Evolutionary conservation across 2,113 vertebrate genomes (phyloP).

Genomic region (Ovibos moschatus): DNA sequence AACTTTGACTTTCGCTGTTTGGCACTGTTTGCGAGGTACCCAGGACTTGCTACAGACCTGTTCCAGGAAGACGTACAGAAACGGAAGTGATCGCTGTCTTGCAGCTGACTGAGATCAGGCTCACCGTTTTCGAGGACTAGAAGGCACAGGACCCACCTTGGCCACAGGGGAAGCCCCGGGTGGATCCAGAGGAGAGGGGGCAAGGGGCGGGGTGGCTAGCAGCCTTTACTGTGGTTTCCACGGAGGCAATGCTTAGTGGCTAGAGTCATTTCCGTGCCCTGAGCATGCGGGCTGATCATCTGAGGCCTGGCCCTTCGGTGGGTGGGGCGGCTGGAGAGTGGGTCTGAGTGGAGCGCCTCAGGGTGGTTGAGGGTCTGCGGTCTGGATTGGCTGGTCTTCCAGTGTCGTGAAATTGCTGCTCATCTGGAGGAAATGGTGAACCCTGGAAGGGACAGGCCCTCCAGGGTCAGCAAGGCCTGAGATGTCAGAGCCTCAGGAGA

Average conservation of each 20-base stretch:
- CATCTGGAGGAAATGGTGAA: not conserved
- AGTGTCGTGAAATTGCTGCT: not conserved
- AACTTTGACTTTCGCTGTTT: not conserved
- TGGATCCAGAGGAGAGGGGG: not conserved
- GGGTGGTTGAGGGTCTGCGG: not conserved
- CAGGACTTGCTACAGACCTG: not conserved
- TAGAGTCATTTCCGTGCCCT: not conserved
- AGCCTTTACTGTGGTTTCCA: not conserved
- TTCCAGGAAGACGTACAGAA: rapidly evolving
- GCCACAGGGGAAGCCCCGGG: rapidly evolving
- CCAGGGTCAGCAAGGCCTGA: not conserved
- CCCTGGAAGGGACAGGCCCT: not conserved
- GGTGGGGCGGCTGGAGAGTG: not conserved
- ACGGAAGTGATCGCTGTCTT: not conserved
- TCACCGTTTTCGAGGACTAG: not conserved
- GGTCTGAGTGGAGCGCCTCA: not conserved
- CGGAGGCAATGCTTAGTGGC: not conserved
- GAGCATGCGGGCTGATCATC: not conserved
- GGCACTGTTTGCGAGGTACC: not conserved
- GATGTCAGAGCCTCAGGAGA: not conserved
- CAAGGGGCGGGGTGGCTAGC: rapidly evolving
- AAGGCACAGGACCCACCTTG: not conserved
- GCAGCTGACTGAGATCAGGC: not conserved
- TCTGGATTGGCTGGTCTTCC: not conserved
- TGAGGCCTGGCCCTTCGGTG: not conserved